Conservation (phyloP, 2,888 invertebrate genomes). For the Lasioglossum morio region DNA sequence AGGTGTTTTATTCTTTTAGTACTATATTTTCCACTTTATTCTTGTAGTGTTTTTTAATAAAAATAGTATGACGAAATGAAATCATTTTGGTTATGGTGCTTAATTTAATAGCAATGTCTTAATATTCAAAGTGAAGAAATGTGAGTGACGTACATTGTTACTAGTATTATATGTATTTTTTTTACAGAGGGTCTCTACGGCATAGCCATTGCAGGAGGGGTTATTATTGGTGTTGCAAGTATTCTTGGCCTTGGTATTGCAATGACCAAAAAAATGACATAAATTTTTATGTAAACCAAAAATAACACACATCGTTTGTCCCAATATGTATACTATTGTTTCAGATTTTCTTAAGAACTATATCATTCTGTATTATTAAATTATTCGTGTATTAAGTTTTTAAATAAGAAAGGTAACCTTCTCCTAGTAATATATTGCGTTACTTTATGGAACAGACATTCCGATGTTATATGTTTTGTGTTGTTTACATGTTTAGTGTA, state of each 20-base stretch:
- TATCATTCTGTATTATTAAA: conserved; percentile 39
- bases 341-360: conserved; percentile 19
- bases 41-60: conserved; percentile 55
- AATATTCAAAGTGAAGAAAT: background rate
- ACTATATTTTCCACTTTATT: conserved; percentile 21
- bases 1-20: background rate
- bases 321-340: conserved; percentile 31
- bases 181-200: conserved; percentile 93
- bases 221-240: conserved; percentile 93
- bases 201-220: conserved; percentile 95
- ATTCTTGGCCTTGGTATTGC: conserved; percentile 94
- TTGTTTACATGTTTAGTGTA: conserved; percentile 21
- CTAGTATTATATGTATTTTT: conserved; percentile 60
- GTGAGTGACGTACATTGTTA: conserved; percentile 7
- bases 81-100: background rate
- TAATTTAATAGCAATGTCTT: background rate
- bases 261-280: conserved; percentile 86
- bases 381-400: conserved; percentile 31
- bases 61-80: conserved; percentile 39
- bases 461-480: conserved; percentile 32
- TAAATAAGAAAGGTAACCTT: conserved; percentile 14
- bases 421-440: conserved; percentile 19
- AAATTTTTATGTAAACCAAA: conserved; percentile 12
- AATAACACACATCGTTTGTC: conserved; percentile 23
- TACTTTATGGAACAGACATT: conserved; percentile 42